phyloP scores from a whole-genome alignment of 2,888 invertebrate species.

The Limnephilus auricula region DNA sequence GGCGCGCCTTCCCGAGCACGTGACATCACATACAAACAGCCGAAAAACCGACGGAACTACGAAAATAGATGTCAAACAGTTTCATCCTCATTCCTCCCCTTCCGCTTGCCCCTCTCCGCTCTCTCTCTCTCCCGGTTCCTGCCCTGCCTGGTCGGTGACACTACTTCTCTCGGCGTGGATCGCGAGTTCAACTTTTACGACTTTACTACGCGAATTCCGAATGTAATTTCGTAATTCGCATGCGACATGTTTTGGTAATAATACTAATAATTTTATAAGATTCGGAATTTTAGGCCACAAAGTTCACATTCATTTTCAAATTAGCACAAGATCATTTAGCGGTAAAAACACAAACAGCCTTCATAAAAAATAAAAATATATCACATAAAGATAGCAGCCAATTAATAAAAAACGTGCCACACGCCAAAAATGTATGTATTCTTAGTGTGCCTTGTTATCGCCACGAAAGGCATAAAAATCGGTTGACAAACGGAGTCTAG shows the following conservation, averaged over 20 bases:
- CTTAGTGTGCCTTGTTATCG: too few relatives aligned
- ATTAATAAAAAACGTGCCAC: too few relatives aligned
- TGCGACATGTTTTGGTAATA: background rate
- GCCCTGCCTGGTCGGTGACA: background rate
- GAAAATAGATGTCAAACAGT: constrained; percentile 16
- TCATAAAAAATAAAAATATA: too few relatives aligned
- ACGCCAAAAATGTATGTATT: too few relatives aligned
- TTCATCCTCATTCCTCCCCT: background rate
- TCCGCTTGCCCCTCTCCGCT: background rate
- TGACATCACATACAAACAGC: constrained; percentile 3
- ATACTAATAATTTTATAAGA: background rate
- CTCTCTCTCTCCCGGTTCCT: too few relatives aligned
- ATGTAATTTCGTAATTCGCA: background rate
- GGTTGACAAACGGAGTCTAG: too few relatives aligned
- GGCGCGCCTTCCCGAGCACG: constrained; percentile 5
- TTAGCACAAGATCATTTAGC: background rate
- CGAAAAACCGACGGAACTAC: constrained; percentile 31
- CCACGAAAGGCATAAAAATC: too few relatives aligned
- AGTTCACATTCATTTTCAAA: background rate
- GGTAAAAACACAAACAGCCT: too few relatives aligned
- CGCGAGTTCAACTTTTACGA: background rate
- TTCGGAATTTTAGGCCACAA: too few relatives aligned
- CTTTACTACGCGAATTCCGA: background rate
- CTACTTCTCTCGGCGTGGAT: background rate
- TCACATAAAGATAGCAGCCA: too few relatives aligned